Evolutionary conservation across 2,888 invertebrate species (phyloP), one percentile per base, ranked within the genome.

Genomic region (Cistogaster globosa): DNA sequence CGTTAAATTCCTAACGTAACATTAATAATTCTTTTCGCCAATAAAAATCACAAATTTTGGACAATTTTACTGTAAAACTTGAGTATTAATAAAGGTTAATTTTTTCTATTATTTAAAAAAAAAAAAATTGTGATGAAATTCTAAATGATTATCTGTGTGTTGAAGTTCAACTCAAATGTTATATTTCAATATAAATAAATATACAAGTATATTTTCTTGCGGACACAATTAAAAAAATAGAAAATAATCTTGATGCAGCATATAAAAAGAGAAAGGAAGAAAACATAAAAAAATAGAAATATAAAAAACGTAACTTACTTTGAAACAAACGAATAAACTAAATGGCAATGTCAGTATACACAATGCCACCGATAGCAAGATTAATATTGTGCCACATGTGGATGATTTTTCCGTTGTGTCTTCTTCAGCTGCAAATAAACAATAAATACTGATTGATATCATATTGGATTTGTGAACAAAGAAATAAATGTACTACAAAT

Each of bases 241-340:
- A 11, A 42, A 42, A 42, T 42, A 7, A 6, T 42, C 12, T 12
- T 42, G 11, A 1, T 42, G 42, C 42, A 42, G 12, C n/a, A n/a
- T n/a, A n/a, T n/a, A n/a, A n/a, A n/a, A n/a, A n/a, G n/a, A n/a
- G n/a, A n/a, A n/a, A n/a, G n/a, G n/a, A n/a, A n/a, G 8, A 2
- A 38, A 12, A 7, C 32, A 14, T 14, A 12, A 4, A 55, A 51
- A 57, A 2, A 57, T 22, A 20, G 9, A 69, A 53, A 79, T 26
- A 42, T 2, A 18, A 22, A n/a, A 68, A 81, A 63, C 36, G 32
- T 68, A 51, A 86, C 88, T 94, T 94, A 98, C 98, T 96, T 98
- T 98, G 91, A 98, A 97, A 92, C 98, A 98, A 79, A 98, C 94
- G 92, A 98, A 96, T 7, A 98, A 94, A 0, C 98, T 98, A 90